Conservation (phyloP, 2,797 vertebrate species). For the Coracias cyanogaster region DNA sequence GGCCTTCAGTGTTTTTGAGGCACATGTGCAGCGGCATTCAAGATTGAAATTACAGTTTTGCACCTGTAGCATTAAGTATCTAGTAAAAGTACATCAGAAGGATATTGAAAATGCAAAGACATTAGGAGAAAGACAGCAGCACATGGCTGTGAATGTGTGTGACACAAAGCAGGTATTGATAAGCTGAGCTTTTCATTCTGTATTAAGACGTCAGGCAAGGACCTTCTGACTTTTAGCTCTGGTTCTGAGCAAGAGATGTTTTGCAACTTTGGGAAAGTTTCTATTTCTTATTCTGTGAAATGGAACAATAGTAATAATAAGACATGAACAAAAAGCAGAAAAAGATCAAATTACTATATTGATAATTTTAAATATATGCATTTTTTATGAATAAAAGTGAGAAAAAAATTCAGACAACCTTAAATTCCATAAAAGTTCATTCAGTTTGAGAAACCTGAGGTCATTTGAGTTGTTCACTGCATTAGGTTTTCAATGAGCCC, state of each 20-base stretch:
- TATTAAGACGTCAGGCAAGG: neutral
- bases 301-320: neutral
- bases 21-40: slow-evolving; percentile 79
- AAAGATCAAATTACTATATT: neutral
- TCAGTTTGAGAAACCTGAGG: neutral
- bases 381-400: neutral
- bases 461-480: neutral
- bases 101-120: slow-evolving; percentile 54
- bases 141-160: neutral
- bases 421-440: neutral
- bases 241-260: neutral
- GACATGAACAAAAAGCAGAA: neutral
- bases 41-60: slow-evolving; percentile 84
- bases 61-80: slow-evolving; percentile 84
- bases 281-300: neutral
- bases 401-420: neutral
- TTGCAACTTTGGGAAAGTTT: neutral
- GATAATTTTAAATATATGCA: neutral
- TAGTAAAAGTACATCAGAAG: slow-evolving; percentile 70
- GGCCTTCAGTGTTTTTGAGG: slow-evolving; percentile 79
- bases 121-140: neutral
- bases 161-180: neutral
- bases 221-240: neutral
- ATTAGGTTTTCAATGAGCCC: neutral
- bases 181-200: neutral